Evolutionary conservation across 2,888 invertebrate genomes (phyloP).

Genomic region (Ceraclea dissimilis): DNA sequence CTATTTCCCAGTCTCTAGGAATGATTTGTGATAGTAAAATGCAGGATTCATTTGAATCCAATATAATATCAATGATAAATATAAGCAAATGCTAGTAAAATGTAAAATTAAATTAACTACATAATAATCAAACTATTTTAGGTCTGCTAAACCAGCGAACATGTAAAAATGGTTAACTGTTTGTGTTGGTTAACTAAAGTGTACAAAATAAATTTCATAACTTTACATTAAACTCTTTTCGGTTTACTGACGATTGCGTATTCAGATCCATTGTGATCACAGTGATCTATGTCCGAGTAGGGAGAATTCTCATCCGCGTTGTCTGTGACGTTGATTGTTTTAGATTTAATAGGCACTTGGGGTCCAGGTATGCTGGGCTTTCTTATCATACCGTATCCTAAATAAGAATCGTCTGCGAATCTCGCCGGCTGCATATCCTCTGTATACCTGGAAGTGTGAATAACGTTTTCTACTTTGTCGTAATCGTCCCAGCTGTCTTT

Average conservation of each 20-base stretch:
- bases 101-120: too few relatives aligned
- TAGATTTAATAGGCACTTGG: conserved; percentile 46
- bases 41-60: too few relatives aligned
- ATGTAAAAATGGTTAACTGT: too few relatives aligned
- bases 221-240: conserved; percentile 61
- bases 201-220: too few relatives aligned
- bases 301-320: conserved; percentile 37
- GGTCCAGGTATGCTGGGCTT: conserved; percentile 54
- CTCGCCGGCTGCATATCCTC: conserved; percentile 70
- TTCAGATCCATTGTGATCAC: conserved; percentile 66
- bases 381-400: conserved; percentile 71
- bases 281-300: conserved; percentile 52
- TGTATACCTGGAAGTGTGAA: conserved; percentile 63
- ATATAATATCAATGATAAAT: too few relatives aligned
- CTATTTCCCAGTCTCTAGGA: too few relatives aligned
- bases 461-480: conserved; percentile 63
- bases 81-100: too few relatives aligned
- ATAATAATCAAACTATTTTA: too few relatives aligned
- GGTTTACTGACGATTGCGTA: conserved; percentile 81
- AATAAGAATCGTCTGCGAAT: conserved; percentile 71
- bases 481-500: conserved; percentile 62
- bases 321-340: conserved; percentile 36
- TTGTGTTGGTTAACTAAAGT: too few relatives aligned
- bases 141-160: too few relatives aligned
- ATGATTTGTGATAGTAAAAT: too few relatives aligned